Evolutionary conservation across 2,888 invertebrate genomes (phyloP).

Genomic region (Disparrhopalites patrizii): DNA sequence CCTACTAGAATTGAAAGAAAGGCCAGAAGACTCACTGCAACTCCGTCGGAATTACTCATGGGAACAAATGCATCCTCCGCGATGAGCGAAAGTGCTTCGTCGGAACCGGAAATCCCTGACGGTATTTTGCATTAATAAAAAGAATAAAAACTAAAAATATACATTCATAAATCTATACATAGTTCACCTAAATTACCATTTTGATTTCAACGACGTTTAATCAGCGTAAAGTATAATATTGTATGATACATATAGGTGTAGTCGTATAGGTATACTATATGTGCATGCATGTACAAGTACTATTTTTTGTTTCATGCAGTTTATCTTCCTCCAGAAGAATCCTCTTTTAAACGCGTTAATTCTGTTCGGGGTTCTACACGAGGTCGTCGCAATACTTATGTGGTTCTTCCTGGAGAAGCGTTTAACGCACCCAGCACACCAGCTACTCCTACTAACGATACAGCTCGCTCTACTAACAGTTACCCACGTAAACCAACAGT

Average conservation of each 20-base stretch:
- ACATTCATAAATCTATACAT: too few relatives aligned
- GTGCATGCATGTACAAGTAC: not conserved
- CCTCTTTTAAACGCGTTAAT: constrained; percentile 17
- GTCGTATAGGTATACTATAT: not conserved
- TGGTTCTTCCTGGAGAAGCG: not conserved
- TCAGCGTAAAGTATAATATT: too few relatives aligned
- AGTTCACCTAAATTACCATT: too few relatives aligned
- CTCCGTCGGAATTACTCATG: constrained; percentile 61
- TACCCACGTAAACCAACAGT: constrained; percentile 4
- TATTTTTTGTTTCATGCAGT: not conserved
- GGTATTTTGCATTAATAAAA: not conserved
- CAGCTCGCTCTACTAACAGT: constrained; percentile 11
- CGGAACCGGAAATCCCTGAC: not conserved
- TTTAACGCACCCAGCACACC: not conserved
- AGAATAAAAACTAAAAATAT: not conserved
- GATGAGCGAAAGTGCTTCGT: not conserved
- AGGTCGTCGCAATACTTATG: constrained; percentile 18
- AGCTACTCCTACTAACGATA: not conserved
- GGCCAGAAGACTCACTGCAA: constrained; percentile 63
- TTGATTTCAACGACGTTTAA: too few relatives aligned
- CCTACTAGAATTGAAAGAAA: constrained; percentile 51
- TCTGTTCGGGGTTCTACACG: constrained; percentile 13
- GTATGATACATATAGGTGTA: not conserved
- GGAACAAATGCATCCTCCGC: not conserved
- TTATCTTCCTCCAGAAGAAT: constrained; percentile 8